Base-by-base conservation (phyloP, 2,113 vertebrate species). In the Rana temporaria region DNA sequence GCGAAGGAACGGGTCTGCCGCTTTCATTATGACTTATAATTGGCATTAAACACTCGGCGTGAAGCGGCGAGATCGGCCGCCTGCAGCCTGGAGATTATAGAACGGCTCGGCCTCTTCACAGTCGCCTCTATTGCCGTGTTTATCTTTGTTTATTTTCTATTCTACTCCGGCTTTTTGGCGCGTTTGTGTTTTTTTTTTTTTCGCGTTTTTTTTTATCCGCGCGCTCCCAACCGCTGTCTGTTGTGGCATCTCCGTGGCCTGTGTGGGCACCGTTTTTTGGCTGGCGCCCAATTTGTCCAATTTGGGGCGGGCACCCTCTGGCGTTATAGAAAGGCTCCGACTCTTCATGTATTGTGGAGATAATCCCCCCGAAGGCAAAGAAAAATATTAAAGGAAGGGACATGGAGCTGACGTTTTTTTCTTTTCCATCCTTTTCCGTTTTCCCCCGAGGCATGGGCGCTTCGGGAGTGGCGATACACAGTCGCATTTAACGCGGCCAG, bases 1-100 rank as follows among this genome's bases (percentile, higher is more conserved):
- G 16, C n/a, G 30, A 42, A 42, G 32, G 48, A 16, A 14, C 75
- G 5, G 57, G 26, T 20, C 32, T 32, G 52, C 52, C 2, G 24
- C 48, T 38, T 66, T 66, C 53, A 56, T 67, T 68, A 56, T 79
- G 77, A 79, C 26, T 67, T 67, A 68, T 68, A 66, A 67, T 67
- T 34, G 52, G 64, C 20, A 67, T 67, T 79, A 68, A 68, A 79
- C 34, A 14, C 77, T 38, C 77, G 34, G 63, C 16, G 64, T 68
- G 63, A 30, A 16, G 48, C 77, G 6, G 77, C 26, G 18, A 55
- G 63, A 79, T 68, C 38, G 64, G 52, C 22, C n/a, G 52, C 42
- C 76, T 20, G 76, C 26, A 32, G 76, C 62, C 42, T 55, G 18
- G 18, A 6, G 6, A 55, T 67, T 38, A n/a, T 68, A 24, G 34